Evolutionary conservation across 2,113 vertebrate species (phyloP).

Genomic region (Cricetomys ansorgei): DNA sequence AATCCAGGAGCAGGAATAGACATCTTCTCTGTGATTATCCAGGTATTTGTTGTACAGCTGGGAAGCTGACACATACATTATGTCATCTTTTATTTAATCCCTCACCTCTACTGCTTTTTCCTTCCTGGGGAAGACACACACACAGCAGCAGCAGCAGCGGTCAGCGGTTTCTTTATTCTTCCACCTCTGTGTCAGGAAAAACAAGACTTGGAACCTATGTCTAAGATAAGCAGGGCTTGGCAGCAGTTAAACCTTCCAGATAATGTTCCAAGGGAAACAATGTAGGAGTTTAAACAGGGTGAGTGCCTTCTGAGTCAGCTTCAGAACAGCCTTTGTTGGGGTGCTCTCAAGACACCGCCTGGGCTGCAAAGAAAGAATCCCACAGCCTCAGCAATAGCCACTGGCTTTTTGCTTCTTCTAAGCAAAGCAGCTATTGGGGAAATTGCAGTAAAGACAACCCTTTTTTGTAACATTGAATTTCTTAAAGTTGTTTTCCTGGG

Average conservation of each 20-base stretch:
- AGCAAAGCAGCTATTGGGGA: not conserved
- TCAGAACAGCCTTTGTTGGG: not conserved
- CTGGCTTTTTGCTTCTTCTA: not conserved
- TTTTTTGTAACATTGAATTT: not conserved
- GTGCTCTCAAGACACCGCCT: not conserved
- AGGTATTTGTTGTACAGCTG: not conserved
- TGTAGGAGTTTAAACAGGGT: not conserved
- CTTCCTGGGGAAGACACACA: not conserved
- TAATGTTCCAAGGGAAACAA: conserved; percentile 40
- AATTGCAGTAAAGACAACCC: not conserved
- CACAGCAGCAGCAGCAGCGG: not conserved
- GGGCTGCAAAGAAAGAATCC: not conserved
- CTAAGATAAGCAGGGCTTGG: conserved; percentile 63
- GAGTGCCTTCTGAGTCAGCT: not conserved
- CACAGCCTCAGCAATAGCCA: not conserved
- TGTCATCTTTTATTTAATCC: not conserved
- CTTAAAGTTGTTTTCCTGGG: not conserved
- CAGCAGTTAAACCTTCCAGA: not conserved
- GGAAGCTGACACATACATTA: not conserved
- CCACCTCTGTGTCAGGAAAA: not conserved
- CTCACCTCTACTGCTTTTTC: not conserved
- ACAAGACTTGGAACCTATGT: not conserved
- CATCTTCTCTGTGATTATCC: not conserved
- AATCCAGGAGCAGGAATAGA: not conserved
- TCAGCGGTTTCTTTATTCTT: conserved; percentile 36